phyloP scores from a whole-genome alignment of 2,797 vertebrate species.

The Melopsittacus undulatus region DNA sequence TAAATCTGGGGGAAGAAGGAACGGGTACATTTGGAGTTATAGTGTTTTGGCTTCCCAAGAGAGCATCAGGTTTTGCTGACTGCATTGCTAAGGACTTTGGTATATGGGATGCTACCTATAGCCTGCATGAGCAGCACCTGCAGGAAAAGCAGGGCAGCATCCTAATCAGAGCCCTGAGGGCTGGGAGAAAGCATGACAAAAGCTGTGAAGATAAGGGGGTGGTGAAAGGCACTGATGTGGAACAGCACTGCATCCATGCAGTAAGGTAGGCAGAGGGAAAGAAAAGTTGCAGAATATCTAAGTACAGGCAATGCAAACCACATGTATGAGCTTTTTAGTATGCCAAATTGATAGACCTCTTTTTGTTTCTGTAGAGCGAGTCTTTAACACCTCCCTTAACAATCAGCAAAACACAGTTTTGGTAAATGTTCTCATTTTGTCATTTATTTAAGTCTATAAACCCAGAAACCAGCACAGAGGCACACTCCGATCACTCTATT shows the following conservation, averaged over 20 bases:
- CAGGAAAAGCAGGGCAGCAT: background rate
- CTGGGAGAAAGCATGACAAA: background rate
- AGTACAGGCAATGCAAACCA: background rate
- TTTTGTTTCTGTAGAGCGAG: background rate
- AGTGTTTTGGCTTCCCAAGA: background rate
- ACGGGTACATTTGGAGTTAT: background rate
- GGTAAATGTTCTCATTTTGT: background rate
- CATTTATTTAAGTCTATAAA: background rate
- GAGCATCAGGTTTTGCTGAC: background rate
- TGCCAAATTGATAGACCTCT: background rate
- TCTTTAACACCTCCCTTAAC: background rate
- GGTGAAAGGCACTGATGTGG: background rate
- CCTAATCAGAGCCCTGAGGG: background rate
- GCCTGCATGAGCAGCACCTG: background rate
- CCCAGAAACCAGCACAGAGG: background rate
- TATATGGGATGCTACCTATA: background rate
- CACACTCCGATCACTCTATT: background rate
- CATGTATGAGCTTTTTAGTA: background rate
- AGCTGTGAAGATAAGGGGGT: background rate
- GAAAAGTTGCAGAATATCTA: background rate
- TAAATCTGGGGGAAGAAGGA: background rate
- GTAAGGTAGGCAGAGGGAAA: background rate
- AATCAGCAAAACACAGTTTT: background rate
- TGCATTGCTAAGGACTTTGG: background rate
- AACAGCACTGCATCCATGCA: background rate